phyloP scores from a whole-genome alignment of 53 echinoderm and acorn worm genomes.

The Temnopleurus reevesii region DNA sequence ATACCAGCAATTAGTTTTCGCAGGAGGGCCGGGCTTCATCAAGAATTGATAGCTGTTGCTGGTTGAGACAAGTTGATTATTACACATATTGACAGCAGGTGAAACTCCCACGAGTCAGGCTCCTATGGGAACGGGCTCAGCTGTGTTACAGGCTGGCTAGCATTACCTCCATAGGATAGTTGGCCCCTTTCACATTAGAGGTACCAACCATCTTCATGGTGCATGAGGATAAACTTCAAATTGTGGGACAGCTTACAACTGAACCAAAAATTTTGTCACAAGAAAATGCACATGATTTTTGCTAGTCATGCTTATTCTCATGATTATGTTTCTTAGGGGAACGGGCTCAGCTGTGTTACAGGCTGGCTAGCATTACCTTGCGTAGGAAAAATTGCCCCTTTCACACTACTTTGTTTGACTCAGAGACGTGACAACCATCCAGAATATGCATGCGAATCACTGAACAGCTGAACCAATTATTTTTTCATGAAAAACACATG shows the following conservation, averaged over 20 bases:
- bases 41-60: conserved; percentile 32
- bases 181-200: too few species aligned
- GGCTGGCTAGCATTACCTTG: not conserved
- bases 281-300: too few species aligned
- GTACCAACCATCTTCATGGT: too few species aligned
- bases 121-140: conserved; percentile 51
- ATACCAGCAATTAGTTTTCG: conserved; percentile 4
- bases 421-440: too few species aligned
- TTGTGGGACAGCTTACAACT: too few species aligned
- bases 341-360: conserved; percentile 27
- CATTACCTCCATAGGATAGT: not conserved
- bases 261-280: too few species aligned
- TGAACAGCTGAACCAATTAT: too few species aligned
- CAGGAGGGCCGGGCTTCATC: not conserved
- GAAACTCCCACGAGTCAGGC: conserved; percentile 2
- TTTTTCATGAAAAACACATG: too few species aligned
- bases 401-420: too few species aligned
- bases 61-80: conserved; percentile 45
- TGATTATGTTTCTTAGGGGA: conserved; percentile 35
- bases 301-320: too few species aligned
- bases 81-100: conserved; percentile 31
- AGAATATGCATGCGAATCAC: too few species aligned
- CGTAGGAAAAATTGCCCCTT: not conserved
- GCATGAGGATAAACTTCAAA: too few species aligned
- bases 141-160: not conserved